Conservation (phyloP, 2,797 vertebrate species). For the Perodicticus potto region DNA sequence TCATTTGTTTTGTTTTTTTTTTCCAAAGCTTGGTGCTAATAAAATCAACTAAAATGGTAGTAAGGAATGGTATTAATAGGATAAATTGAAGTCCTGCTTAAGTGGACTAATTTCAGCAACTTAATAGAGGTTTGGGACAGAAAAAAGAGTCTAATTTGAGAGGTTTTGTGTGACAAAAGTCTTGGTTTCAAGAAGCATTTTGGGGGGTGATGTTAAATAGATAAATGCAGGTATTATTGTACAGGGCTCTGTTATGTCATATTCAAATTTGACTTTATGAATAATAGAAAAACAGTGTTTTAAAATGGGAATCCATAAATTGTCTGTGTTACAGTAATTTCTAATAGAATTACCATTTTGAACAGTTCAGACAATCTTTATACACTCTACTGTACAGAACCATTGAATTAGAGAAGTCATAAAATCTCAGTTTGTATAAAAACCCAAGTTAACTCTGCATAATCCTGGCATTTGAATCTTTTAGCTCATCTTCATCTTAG, state of each 20-base stretch:
- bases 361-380: not conserved
- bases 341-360: not conserved
- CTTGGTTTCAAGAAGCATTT: not conserved
- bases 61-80: constrained; percentile 22
- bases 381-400: not conserved
- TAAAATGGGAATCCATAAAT: not conserved
- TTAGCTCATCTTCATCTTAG: not conserved
- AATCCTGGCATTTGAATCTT: not conserved
- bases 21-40: constrained; percentile 37
- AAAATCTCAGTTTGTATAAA: not conserved
- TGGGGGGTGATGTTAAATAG: not conserved
- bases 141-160: not conserved
- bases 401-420: not conserved
- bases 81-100: constrained; percentile 18
- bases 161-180: not conserved
- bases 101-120: not conserved
- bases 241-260: not conserved
- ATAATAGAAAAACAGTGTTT: not conserved
- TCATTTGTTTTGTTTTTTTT: constrained; percentile 44
- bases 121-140: not conserved
- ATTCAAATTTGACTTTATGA: not conserved
- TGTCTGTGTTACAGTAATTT: not conserved
- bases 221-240: not conserved
- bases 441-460: not conserved
- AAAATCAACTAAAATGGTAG: constrained; percentile 34